Base-by-base conservation (phyloP, 2,797 vertebrate genomes). In the Erpetoichthys calabaricus region DNA sequence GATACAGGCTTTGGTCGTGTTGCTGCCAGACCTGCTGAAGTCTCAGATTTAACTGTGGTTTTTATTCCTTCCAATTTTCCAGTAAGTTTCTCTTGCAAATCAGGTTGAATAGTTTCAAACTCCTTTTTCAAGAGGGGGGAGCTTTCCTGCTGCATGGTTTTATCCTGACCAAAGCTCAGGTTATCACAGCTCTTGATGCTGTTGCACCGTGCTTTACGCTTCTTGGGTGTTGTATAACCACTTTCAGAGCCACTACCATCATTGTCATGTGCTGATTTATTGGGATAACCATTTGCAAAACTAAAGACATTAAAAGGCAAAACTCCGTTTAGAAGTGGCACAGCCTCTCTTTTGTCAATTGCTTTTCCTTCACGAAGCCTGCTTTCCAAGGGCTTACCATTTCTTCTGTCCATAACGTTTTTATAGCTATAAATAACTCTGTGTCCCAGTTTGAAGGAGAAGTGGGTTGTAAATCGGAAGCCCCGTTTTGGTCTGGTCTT, bases 231-330 rank as follows among this genome's bases (percentile, higher is more conserved):
- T 61, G 91, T 92, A 71, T 95, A 98, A 73, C 94, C 91, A 60
- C 89, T 93, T 75, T 98, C 94, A 0, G 92, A 97, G 62, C 94
- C 88, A 4, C 93, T 98, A 56, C 92, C 92, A 65, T 98, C 94
- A 46, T 95, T 94, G 66, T 98, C 94, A 0, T 76, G 75, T 56
- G 79, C 76, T 42, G 59, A 55, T 77, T 87, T 95, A 73, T 88
- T 73, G 56, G 91, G 77, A 59, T 88, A 98, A 74, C 94, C 94
- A 67, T 87, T 86, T 0, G 81, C 80, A 65, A 87, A 79, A 56
- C 78, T 84, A 72, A 81, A 75, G 65, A 88, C 86, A 73, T 70
- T 82, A 58, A 57, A 80, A 45, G 89, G 84, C 59, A 91, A 75
- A 59, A 95, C 68, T 4, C 96, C 96, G 44, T 99, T 99, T 58